Evolutionary conservation across 2,888 invertebrate species (phyloP).

Genomic region (Linnaemya vulpina): DNA sequence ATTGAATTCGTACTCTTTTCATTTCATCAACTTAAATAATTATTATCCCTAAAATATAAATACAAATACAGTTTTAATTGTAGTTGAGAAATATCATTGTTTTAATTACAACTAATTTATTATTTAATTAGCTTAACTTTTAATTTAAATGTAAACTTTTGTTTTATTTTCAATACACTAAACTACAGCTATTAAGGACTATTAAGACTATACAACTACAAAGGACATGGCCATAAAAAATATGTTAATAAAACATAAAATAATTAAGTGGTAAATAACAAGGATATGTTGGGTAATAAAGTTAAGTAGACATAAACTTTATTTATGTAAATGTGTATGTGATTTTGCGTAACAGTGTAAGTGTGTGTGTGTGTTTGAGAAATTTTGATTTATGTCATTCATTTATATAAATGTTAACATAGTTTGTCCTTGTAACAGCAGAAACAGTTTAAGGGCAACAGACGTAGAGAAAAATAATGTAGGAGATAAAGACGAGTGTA

Average conservation of each 20-base stretch:
- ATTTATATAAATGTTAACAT: background rate
- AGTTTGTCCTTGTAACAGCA: background rate
- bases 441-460: background rate
- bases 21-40: slow-evolving; percentile 58
- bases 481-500: background rate
- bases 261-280: slow-evolving; percentile 8
- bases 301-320: slow-evolving; percentile 9
- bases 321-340: slow-evolving; percentile 1
- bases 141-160: slow-evolving; percentile 19
- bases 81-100: slow-evolving; percentile 58
- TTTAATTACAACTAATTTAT: slow-evolving; percentile 54
- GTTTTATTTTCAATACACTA: slow-evolving; percentile 48
- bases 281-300: slow-evolving; percentile 3
- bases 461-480: background rate
- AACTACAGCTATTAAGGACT: slow-evolving; percentile 46
- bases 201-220: slow-evolving; percentile 59
- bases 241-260: slow-evolving; percentile 27
- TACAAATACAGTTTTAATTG: slow-evolving; percentile 67
- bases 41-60: slow-evolving; percentile 66
- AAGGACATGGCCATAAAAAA: slow-evolving; percentile 34
- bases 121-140: slow-evolving; percentile 40
- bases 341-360: too few relatives aligned
- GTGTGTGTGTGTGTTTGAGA: background rate
- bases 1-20: slow-evolving; percentile 60
- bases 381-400: slow-evolving; percentile 24